Evolutionary conservation across 2,113 vertebrate genomes (phyloP).

Genomic region (Pygoscelis antarcticus): DNA sequence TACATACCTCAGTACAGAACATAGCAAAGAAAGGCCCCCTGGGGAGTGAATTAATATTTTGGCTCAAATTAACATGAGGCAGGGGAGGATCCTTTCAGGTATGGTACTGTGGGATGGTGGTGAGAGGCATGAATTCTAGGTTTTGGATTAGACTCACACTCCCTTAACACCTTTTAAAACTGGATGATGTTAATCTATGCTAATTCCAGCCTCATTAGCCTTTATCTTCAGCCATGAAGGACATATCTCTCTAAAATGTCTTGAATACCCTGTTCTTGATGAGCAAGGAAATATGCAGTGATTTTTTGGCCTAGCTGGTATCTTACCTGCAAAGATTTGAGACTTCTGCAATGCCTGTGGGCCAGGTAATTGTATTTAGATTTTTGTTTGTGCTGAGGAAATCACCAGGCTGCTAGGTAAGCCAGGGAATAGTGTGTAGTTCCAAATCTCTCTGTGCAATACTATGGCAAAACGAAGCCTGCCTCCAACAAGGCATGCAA

Average conservation of each 20-base stretch:
- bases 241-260: not conserved
- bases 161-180: conserved; percentile 35
- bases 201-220: conserved; percentile 38
- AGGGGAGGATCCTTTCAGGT: not conserved
- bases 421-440: not conserved
- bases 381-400: not conserved
- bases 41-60: not conserved
- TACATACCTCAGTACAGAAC: not conserved
- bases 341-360: not conserved
- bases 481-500: not conserved
- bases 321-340: not conserved
- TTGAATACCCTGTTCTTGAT: not conserved
- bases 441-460: not conserved
- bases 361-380: not conserved
- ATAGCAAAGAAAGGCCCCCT: not conserved
- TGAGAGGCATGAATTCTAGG: not conserved
- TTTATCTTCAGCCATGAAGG: conserved; percentile 42
- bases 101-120: not conserved
- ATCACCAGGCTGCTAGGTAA: not conserved
- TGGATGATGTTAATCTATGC: conserved; percentile 3
- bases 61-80: not conserved
- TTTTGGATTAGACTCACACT: not conserved
- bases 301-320: not conserved
- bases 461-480: not conserved
- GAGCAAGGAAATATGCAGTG: not conserved